Percentiles rank a stretch among this genome's conserved stretches.
These are phyloP conservation scores for Sipha flava DNA, from an alignment of 1,140 invertebrate species.

Conservation along the genomic window DNA sequence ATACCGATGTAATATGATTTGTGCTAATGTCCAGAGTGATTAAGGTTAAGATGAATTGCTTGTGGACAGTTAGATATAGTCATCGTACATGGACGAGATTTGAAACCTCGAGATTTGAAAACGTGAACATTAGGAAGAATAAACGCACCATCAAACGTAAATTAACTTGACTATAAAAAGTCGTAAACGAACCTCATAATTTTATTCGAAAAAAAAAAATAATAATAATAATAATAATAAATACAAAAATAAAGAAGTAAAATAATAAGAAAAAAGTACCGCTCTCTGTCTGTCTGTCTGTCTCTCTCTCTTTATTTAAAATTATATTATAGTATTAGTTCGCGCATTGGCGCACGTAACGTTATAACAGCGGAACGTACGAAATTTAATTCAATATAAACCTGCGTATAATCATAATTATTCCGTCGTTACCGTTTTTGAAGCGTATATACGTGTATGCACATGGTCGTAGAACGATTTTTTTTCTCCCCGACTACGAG, in stretches of 20 bases:
- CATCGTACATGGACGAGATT: background rate
- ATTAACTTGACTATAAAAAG: background rate
- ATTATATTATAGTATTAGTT: too few species aligned
- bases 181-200: background rate
- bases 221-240: background rate
- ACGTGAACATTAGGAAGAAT: background rate
- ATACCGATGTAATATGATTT: background rate
- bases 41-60: conserved; percentile 20
- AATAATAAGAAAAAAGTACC: too few species aligned
- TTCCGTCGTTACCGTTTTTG: too few species aligned
- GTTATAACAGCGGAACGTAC: too few species aligned
- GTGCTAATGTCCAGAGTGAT: conserved; percentile 11
- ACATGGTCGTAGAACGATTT: too few species aligned
- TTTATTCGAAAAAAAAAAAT: background rate
- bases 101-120: background rate
- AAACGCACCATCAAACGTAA: background rate
- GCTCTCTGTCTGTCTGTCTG: too few species aligned
- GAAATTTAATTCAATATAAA: too few species aligned
- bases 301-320: too few species aligned
- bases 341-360: too few species aligned
- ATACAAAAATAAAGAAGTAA: background rate
- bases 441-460: too few species aligned
- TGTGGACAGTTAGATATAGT: background rate
- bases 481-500: too few species aligned
- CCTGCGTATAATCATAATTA: too few species aligned